Evolutionary conservation across 2,797 vertebrate species (phyloP).

Genomic region (Liasis olivaceus): DNA sequence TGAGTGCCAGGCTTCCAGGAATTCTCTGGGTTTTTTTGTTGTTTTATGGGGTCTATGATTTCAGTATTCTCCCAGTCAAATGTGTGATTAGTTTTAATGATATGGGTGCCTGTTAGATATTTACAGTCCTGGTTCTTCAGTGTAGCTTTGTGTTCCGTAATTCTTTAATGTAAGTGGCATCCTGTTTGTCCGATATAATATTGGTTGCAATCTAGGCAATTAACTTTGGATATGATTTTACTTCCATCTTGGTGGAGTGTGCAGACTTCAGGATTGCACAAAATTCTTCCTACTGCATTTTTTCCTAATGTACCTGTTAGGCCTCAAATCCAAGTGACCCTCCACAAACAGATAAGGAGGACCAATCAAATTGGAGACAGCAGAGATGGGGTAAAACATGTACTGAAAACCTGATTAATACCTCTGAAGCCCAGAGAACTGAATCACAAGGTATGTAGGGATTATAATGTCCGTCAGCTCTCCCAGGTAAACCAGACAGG

Average conservation of each 20-base stretch:
- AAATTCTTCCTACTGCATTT: neutral
- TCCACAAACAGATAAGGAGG: too few species aligned
- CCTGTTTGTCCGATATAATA: neutral
- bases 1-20: neutral
- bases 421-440: neutral
- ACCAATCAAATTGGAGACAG: too few species aligned
- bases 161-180: neutral
- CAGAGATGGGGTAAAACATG: too few species aligned
- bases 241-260: neutral
- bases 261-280: neutral
- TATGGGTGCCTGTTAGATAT: neutral
- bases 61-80: neutral
- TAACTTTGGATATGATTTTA: neutral
- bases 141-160: neutral
- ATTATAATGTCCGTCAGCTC: neutral
- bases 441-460: neutral
- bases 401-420: too few species aligned
- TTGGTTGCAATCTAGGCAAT: neutral
- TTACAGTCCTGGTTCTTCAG: neutral
- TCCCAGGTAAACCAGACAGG: too few species aligned
- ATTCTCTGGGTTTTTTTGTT: neutral
- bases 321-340: too few species aligned
- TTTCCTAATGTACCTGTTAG: neutral
- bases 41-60: neutral
- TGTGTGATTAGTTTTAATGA: neutral